Evolutionary conservation across 2,113 vertebrate genomes (phyloP), one percentile per base, ranked within the genome.

Genomic region (Nibea albiflora): DNA sequence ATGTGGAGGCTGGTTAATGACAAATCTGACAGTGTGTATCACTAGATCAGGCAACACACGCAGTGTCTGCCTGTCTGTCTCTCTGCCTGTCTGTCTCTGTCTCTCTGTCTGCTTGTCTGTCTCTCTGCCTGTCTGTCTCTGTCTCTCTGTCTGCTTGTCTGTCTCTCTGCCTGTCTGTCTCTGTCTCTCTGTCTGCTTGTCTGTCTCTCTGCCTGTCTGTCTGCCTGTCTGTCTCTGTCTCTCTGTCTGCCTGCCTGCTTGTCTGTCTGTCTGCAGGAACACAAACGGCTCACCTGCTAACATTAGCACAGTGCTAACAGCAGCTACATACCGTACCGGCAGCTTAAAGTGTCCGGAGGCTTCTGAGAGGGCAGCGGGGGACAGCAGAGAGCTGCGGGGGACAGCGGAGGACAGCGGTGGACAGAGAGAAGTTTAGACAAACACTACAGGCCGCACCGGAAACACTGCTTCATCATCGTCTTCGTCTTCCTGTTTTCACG

Each of bases 281-380:
- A 46, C 28, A 11, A 1, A 3, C 24, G 14, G 24, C 11, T 69
- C 50, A n/a, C 44, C 77, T 84, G 62, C 68, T 73, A 83, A 61
- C 74, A 35, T 44, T 44, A 77, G 67, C 81, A 31, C 20, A 1
- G 12, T 19, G 65, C 83, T 79, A 71, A 46, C 66, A 28, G 0
- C n/a, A 49, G 54, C 39, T 58, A 26, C n/a, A 39, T 24, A 0
- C 0, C 35, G 1, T 10, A 11, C n/a, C 11, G 2, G 4, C 19
- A 4, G 52, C 6, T 6, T 8, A 7, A n/a, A 2, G 39, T 16
- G 15, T 17, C 24, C 26, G 11, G 31, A 8, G 1, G 20, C 0
- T 24, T 24, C 10, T 10, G 20, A 3, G 31, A 3, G 31, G 24
- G 1, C 28, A 5, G n/a, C 31, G 5, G 31, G 1, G 10, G 1